Evolutionary conservation across 2,113 vertebrate species (phyloP).

Genomic region (Colistium nudipinnis): DNA sequence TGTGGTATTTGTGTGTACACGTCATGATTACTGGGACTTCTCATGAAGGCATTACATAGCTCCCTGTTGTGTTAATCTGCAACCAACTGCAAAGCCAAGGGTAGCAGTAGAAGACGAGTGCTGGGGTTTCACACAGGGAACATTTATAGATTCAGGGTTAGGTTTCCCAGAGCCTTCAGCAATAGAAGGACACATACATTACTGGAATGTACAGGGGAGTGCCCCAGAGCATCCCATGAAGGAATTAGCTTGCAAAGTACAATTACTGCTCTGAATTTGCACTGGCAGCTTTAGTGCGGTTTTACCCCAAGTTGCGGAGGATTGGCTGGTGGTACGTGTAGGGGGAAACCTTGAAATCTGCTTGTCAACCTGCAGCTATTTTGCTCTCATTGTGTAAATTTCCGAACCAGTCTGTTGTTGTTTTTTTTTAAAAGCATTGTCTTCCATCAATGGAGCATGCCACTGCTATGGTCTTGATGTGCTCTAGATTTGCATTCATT

Average conservation of each 20-base stretch:
- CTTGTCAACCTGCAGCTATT: slow-evolving; percentile 27
- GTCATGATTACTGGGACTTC: slow-evolving; percentile 32
- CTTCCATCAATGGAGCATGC: slow-evolving; percentile 3
- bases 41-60: background rate
- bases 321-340: background rate
- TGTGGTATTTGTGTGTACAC: background rate
- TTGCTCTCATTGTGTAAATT: background rate
- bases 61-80: slow-evolving; percentile 25
- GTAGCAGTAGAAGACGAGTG: background rate
- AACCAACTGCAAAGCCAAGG: slow-evolving; percentile 5
- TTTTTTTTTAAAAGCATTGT: background rate
- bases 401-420: background rate
- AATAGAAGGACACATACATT: background rate
- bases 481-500: slow-evolving; percentile 37
- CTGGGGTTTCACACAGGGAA: background rate
- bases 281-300: slow-evolving; percentile 4
- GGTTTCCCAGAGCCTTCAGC: slow-evolving; percentile 9
- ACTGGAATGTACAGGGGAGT: background rate
- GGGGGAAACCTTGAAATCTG: slow-evolving; percentile 12
- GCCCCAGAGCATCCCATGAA: slow-evolving; percentile 14
- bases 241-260: slow-evolving; percentile 17
- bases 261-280: slow-evolving; percentile 7
- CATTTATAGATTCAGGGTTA: slow-evolving; percentile 41
- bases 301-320: background rate
- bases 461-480: slow-evolving; percentile 5